Conservation (phyloP, 1,140 invertebrate genomes). For the Oedothorax gibbosus region DNA sequence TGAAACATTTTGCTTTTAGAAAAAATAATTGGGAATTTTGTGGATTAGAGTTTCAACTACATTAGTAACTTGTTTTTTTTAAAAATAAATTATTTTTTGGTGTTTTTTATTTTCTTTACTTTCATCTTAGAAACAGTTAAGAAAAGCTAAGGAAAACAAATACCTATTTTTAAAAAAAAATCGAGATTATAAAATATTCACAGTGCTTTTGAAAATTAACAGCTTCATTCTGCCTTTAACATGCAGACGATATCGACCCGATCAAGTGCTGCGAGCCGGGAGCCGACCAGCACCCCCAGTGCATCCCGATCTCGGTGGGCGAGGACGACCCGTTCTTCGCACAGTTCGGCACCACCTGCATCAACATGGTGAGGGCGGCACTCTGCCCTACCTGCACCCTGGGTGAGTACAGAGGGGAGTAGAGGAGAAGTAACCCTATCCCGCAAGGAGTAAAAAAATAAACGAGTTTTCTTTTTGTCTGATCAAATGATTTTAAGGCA, state of each 20-base stretch:
- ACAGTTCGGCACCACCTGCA: slow-evolving; percentile 77
- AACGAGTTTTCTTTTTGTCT: background rate
- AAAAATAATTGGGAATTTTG: no score
- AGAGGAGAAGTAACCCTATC: background rate
- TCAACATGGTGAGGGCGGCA: slow-evolving; percentile 85
- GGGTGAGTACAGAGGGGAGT: slow-evolving; percentile 37
- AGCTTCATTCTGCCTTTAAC: no score
- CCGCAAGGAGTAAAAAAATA: background rate
- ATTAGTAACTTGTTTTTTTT: no score
- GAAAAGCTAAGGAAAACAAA: no score
- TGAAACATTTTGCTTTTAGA: no score
- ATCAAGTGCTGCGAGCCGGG: slow-evolving; percentile 63
- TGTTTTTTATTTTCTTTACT: no score
- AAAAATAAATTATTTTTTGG: no score
- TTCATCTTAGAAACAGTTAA: no score
- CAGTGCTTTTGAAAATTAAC: no score
- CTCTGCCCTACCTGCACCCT: slow-evolving; percentile 63
- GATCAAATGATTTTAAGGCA: background rate
- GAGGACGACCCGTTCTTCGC: slow-evolving; percentile 82
- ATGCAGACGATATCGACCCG: slow-evolving; percentile 61
- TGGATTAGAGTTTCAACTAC: no score
- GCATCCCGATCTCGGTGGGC: slow-evolving; percentile 87
- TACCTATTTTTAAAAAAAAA: no score
- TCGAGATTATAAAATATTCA: no score
- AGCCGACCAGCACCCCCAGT: slow-evolving; percentile 71